phyloP scores from a whole-genome alignment of 2,113 vertebrate genomes.

The Clarias macrocephalus region DNA sequence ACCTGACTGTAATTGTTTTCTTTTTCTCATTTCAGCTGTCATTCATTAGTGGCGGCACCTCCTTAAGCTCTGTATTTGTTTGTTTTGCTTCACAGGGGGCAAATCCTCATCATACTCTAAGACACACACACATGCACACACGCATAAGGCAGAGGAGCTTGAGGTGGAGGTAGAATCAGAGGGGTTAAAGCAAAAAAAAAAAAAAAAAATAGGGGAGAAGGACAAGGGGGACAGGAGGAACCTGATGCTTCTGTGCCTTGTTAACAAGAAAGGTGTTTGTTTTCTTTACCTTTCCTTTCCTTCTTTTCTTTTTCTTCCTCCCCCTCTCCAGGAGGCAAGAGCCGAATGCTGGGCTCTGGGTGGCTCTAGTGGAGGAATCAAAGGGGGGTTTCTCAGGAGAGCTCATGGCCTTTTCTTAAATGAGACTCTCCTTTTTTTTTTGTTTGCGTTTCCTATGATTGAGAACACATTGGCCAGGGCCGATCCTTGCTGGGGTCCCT shows the following conservation, averaged over 20 bases:
- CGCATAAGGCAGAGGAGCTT: slow-evolving; percentile 12
- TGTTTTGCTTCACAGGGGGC: slow-evolving; percentile 44
- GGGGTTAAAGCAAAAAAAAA: neutral
- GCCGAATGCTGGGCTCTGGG: slow-evolving; percentile 40
- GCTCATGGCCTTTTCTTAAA: slow-evolving; percentile 52
- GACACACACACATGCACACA: slow-evolving; percentile 29
- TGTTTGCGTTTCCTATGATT: slow-evolving; percentile 60
- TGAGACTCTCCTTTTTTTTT: slow-evolving; percentile 40
- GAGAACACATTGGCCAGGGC: slow-evolving; percentile 56
- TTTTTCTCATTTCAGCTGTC: slow-evolving; percentile 46
- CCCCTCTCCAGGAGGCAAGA: slow-evolving; percentile 51
- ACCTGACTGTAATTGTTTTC: slow-evolving; percentile 12
- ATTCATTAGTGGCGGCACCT: slow-evolving; percentile 45
- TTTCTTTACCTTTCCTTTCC: slow-evolving; percentile 55
- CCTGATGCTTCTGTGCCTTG: slow-evolving; percentile 54
- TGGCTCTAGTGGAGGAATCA: slow-evolving; percentile 29
- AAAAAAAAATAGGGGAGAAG: neutral
- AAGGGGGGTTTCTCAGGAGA: slow-evolving; percentile 33
- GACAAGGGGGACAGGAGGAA: slow-evolving; percentile 35
- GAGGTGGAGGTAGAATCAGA: neutral
- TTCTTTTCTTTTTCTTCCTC: slow-evolving; percentile 52
- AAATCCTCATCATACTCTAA: slow-evolving; percentile 33
- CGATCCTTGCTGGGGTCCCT: slow-evolving; percentile 48
- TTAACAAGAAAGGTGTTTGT: slow-evolving; percentile 58
- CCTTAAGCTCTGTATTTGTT: slow-evolving; percentile 52